Evolutionary conservation across 2,797 vertebrate genomes (phyloP).

Genomic region (Tamandua tetradactyla): DNA sequence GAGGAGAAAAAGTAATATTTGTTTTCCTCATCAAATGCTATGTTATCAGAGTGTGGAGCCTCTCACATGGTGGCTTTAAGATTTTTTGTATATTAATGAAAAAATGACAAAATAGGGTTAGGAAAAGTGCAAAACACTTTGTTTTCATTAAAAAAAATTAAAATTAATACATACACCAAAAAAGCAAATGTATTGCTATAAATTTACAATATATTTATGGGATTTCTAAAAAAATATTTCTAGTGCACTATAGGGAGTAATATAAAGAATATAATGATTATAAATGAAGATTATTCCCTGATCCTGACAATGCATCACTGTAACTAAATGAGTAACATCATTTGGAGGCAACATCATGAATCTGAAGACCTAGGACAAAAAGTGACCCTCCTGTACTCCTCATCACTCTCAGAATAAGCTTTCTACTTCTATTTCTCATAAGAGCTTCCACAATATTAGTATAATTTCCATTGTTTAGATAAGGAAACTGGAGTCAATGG

Average conservation of each 20-base stretch:
- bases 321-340: neutral
- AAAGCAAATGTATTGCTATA: neutral
- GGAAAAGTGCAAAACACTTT: constrained; percentile 1
- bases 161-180: neutral
- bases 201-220: neutral
- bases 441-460: neutral
- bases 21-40: neutral
- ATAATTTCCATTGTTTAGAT: neutral
- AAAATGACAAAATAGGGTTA: neutral
- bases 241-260: neutral
- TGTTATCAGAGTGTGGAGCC: neutral
- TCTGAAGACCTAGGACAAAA: neutral
- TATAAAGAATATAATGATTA: neutral
- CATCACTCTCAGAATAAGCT: neutral
- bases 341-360: neutral
- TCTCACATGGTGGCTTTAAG: neutral
- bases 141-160: constrained; percentile 32
- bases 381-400: neutral
- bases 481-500: neutral
- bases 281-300: neutral
- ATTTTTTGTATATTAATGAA: neutral
- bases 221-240: neutral
- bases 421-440: neutral
- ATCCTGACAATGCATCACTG: neutral
- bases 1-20: neutral